Base-by-base conservation (phyloP, 2,113 vertebrate species). In the Megaceryle maxima region DNA sequence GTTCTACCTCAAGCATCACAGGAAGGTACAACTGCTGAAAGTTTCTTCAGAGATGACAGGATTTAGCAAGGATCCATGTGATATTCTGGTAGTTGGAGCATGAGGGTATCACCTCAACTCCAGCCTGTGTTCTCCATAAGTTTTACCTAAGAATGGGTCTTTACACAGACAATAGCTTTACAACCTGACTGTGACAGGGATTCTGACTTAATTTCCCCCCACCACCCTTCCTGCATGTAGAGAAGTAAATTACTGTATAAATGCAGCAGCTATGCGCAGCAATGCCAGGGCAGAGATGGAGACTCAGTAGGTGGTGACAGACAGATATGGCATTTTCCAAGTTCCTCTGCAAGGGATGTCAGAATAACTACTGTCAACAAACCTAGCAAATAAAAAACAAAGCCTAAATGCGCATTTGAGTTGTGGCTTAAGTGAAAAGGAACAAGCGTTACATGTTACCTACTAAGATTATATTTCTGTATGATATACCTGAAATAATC, bases 401-500 rank as follows among this genome's bases (percentile, higher is more conserved):
- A 69, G 16, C 4, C 12, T 64, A 35, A 60, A 62, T 0, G 1
- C 3, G 2, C 28, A 2, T 55, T 85, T 69, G 8, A 50, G 16
- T 31, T 66, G 43, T 7, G 2, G 56, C 12, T 44, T 20, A 75
- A 73, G 50, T 3, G 6, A 60, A 72, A 83, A 56, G 15, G 14
- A 48, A 68, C 24, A 55, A 39, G 14, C 2, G 5, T 44, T 29
- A 63, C 3, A 4, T 14, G 4, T 33, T 86, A 39, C 21, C 51
- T 31, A 35, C 66, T 10, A 24, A 67, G 57, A 29, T 16, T 0
- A 28, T n/a, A 56, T 41, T 72, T 29, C 59, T 57, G 29, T 33
- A 37, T 16, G 11, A 48, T 53, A 43, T 99, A 99, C 99, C 99
- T 99, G 98, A 99, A 99, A 97, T 99, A 99, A 97, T 99, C 99